Base-by-base conservation (phyloP, 2,113 vertebrate species). In the Bubo bubo region DNA sequence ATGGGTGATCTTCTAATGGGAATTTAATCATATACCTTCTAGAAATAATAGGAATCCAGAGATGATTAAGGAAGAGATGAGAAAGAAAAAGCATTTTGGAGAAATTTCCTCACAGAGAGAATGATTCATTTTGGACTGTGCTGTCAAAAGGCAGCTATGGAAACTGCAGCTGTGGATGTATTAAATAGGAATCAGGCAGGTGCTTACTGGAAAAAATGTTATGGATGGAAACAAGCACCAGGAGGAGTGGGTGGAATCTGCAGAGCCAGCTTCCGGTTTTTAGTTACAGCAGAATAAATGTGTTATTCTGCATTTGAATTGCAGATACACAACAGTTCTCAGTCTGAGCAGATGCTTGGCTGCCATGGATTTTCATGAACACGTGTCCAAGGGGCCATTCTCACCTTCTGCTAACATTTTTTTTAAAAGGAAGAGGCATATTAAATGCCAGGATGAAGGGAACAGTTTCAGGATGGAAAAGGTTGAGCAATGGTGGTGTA, bases 121-220 rank as follows among this genome's bases (percentile, higher is more conserved):
- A 80, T 93, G 90, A 96, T 93, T 96, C 80, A 97, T 95, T 94
- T 93, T 93, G 92, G 92, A 91, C 79, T 91, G 56, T 92, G 84
- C 93, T 91, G 74, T 90, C 73, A 76, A 93, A 96, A 97, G 62
- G 84, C 89, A 95, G 94, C 88, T 93, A 96, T 95, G 93, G 96
- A 97, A 97, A 97, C 92, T 93, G 92, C 95, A 97, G 90, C 96
- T 96, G 94, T 88, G 95, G 84, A 93, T 94, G 81, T 93, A 95
- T 96, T 91, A 97, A 96, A 95, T 76, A 91, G 62, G 94, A 97
- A 87, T 91, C 81, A 96, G 91, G 96, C 95, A 96, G 97, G 95
- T 97, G 94, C 93, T 94, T 93, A 94, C 81, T 96, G 95, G 95
- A 97, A 96, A 97, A 97, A 97, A 95, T 55, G 87, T 97, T 96